Base-by-base conservation (phyloP, 1,140 invertebrate species). In the Pseudomyrmex dendroicus region DNA sequence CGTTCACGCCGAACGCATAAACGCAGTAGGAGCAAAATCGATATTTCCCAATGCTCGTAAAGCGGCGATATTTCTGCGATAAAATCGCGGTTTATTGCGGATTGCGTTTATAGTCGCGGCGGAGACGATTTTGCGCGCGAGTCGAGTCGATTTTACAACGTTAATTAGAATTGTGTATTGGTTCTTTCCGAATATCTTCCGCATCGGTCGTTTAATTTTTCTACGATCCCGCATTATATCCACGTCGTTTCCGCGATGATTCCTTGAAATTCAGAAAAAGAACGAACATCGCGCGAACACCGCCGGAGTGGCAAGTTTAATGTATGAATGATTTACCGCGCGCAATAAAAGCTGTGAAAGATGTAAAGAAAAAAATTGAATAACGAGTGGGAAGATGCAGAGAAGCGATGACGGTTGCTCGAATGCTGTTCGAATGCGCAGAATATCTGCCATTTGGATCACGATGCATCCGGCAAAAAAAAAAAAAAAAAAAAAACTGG, bases 241-340 rank as follows among this genome's bases (percentile, higher is more conserved):
- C 35, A 5, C 35, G 35, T 35, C 22, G 13, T 35, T 70, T 66
- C 8, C 17, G 46, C 25, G n/a, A 46, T 62, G 22, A 17, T n/a
- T 74, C 52, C n/a, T 56, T 86, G 56, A 82, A 86, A 84, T 82
- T 84, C 66, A 73, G 72, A 84, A 80, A 88, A 86, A 83, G 48
- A 54, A 77, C 57, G 5, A 48, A 83, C 70, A 76, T 35, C 5
- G 35, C 35, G 35, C 35, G 5, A 35, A 73, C 62, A 25, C 20
- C 15, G 44, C 20, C 22, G 54, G 72, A 52, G 25, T 44, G 12
- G 44, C 70, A 84, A 70, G 20, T 84, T 72, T 77, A 77, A 84
- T 89, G 35, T 67, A 84, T 72, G 72, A 88, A 68, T 64, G 74
- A 89, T 89, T 87, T 89, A 84, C 56, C 20, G 54, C 54, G 80